phyloP scores from a whole-genome alignment of 92 coral and sea anemone species.

The Plumapathes pennacea region DNA sequence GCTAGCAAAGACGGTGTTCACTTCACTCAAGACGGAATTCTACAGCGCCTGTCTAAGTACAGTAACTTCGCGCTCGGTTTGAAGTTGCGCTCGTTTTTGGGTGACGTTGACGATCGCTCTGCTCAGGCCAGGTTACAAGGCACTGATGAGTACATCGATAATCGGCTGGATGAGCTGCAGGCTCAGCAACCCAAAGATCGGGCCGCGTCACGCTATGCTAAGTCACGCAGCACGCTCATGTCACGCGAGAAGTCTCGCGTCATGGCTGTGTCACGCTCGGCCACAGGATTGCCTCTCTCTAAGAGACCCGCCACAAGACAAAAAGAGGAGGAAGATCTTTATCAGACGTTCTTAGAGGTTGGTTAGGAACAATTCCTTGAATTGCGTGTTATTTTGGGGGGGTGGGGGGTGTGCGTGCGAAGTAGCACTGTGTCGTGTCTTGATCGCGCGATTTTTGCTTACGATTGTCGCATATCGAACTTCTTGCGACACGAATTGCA shows the following conservation, averaged over 20 bases:
- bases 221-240: conserved; percentile 83
- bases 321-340: conserved; percentile 76
- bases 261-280: conserved; percentile 84
- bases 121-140: conserved; percentile 87
- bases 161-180: conserved; percentile 74
- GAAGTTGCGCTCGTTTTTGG: conserved; percentile 80
- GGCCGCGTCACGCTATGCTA: conserved; percentile 87
- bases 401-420: no score
- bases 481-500: no score
- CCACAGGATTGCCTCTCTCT: conserved; percentile 81
- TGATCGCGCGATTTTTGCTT: no score
- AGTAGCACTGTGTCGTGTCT: no score
- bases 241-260: conserved; percentile 84
- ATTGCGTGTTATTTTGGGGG: no score
- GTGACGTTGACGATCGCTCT: conserved; percentile 78
- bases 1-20: conserved; percentile 93
- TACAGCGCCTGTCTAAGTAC: conserved; percentile 85
- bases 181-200: conserved; percentile 74
- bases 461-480: no score
- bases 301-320: conserved; percentile 42
- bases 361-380: no score
- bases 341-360: conserved; percentile 86
- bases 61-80: conserved; percentile 89
- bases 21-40: conserved; percentile 87
- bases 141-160: conserved; percentile 84